Evolutionary conservation across 2,113 vertebrate genomes (phyloP).

Genomic region (Brachypodius melanocephalos): DNA sequence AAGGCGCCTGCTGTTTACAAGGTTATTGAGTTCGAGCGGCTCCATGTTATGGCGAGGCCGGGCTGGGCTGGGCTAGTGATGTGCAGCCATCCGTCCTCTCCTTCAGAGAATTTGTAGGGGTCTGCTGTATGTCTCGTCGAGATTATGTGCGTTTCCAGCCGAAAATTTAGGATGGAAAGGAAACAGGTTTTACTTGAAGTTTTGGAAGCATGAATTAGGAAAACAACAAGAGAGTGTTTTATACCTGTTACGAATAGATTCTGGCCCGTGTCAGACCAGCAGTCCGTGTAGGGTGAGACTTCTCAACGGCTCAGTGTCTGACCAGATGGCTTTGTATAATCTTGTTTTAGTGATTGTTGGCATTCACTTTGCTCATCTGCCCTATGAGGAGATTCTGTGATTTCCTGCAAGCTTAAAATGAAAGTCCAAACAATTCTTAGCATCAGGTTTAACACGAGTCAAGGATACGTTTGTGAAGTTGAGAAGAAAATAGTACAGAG

Average conservation of each 20-base stretch:
- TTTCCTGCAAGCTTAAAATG: background rate
- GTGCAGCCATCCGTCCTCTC: too few relatives aligned
- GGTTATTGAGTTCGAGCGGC: background rate
- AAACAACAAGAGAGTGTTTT: background rate
- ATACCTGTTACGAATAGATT: background rate
- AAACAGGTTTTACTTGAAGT: background rate
- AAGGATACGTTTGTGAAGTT: background rate
- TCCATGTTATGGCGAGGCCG: background rate
- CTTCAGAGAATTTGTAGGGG: background rate
- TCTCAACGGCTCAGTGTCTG: background rate
- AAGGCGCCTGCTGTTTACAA: background rate
- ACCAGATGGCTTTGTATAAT: constrained; percentile 21
- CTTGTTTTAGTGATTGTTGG: background rate
- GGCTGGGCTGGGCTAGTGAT: background rate
- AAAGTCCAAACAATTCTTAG: background rate
- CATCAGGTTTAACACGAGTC: background rate
- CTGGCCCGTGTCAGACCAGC: background rate
- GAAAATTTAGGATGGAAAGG: background rate
- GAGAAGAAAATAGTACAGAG: background rate
- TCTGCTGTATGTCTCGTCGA: background rate
- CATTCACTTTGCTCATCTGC: background rate
- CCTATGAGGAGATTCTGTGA: background rate
- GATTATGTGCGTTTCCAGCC: rapidly evolving
- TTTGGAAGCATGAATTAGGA: background rate
- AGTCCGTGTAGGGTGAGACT: background rate